Conservation (phyloP, 2,113 vertebrate genomes). For the Megaceryle maxima region DNA sequence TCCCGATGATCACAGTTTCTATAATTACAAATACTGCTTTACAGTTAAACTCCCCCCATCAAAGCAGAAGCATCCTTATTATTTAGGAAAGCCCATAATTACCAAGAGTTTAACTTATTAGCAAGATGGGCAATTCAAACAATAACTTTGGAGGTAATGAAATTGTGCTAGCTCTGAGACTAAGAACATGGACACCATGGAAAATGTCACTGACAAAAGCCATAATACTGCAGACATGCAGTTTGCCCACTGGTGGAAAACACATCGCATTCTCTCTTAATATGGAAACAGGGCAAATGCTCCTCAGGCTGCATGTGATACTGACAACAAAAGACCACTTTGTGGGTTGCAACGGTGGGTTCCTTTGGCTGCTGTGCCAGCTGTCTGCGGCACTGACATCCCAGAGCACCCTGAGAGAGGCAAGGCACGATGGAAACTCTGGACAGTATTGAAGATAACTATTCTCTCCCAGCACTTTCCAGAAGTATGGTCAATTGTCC, state of each 20-base stretch:
- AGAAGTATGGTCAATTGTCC: not conserved
- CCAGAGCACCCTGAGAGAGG: rapidly evolving
- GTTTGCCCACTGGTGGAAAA: not conserved
- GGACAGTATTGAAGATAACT: rapidly evolving
- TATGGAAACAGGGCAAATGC: not conserved
- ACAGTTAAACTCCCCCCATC: not conserved
- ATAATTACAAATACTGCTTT: not conserved
- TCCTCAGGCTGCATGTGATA: not conserved
- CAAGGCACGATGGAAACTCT: not conserved
- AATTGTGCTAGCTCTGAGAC: not conserved
- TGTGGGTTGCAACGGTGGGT: not conserved
- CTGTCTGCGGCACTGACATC: not conserved
- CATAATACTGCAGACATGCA: not conserved
- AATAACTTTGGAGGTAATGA: not conserved
- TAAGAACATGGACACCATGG: not conserved
- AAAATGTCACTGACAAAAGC: not conserved
- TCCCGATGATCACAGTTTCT: not conserved
- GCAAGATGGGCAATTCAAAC: not conserved
- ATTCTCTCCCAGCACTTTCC: not conserved
- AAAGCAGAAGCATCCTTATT: not conserved
- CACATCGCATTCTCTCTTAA: not conserved
- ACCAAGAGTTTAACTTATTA: not conserved
- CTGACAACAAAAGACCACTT: not conserved
- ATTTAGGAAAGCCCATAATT: slow-evolving; percentile 9
- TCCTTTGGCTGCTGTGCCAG: not conserved